Conservation (phyloP, 2,888 invertebrate species). For the Ectobius pallidus region DNA sequence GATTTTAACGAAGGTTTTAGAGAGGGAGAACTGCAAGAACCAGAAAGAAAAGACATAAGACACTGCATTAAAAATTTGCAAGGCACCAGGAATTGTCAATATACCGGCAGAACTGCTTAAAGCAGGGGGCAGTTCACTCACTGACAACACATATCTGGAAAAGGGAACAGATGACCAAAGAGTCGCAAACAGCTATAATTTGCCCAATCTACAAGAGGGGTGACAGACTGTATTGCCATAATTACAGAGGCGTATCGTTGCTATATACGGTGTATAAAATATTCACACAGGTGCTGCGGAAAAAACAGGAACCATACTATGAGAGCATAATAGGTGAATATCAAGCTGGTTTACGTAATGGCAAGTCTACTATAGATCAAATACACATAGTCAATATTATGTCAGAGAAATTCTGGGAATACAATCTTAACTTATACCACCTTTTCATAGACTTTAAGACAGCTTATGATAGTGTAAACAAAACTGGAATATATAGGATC, state of each 20-base stretch:
- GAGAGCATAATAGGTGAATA: not conserved
- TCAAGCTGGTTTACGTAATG: not conserved
- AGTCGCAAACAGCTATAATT: not conserved
- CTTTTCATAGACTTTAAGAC: no score
- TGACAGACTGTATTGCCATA: not conserved
- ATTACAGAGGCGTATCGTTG: not conserved
- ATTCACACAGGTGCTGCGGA: not conserved
- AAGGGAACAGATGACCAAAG: not conserved
- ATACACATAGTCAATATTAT: no score
- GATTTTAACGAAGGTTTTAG: not conserved
- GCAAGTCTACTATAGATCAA: not conserved
- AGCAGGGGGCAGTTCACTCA: not conserved
- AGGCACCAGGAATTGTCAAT: not conserved
- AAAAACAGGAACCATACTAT: not conserved
- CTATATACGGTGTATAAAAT: not conserved
- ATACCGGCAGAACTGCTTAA: not conserved
- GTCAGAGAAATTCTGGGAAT: no score
- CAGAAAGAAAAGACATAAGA: not conserved
- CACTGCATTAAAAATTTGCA: not conserved
- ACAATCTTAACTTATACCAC: no score
- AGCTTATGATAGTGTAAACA: no score
- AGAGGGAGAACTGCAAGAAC: not conserved
- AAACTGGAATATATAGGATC: no score
- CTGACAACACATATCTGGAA: no score
- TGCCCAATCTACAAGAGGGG: not conserved